Conservation (phyloP, 1,140 invertebrate species). For the Forficula auricularia region DNA sequence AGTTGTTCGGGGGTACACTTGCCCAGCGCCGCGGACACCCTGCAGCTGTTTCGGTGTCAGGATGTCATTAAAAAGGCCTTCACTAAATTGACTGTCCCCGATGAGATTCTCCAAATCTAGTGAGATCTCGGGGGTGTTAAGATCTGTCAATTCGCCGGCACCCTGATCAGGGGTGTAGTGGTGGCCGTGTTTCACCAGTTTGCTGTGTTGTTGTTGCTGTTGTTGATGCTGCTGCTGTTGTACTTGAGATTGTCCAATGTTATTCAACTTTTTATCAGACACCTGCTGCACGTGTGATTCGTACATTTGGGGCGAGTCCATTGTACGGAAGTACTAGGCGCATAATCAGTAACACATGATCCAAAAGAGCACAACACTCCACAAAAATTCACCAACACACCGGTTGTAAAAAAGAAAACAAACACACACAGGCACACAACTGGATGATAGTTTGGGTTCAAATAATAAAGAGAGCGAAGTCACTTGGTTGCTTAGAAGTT, state of each 20-base stretch:
- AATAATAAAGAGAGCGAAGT: too few species aligned
- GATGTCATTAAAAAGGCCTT: slow-evolving; percentile 64
- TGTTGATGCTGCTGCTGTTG: slow-evolving; percentile 8
- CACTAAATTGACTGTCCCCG: slow-evolving; percentile 69
- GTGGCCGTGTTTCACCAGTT: slow-evolving; percentile 27
- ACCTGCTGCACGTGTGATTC: slow-evolving; percentile 5
- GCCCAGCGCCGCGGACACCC: slow-evolving; percentile 1
- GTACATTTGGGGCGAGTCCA: slow-evolving; percentile 12
- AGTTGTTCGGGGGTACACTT: slow-evolving; percentile 40
- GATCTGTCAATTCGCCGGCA: slow-evolving; percentile 55
- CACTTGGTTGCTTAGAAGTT: too few species aligned
- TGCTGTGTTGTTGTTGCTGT: slow-evolving; percentile 23
- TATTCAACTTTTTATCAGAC: neutral
- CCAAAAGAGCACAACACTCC: too few species aligned
- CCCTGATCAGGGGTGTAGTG: slow-evolving; percentile 45
- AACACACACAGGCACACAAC: too few species aligned
- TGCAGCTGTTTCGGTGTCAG: slow-evolving; percentile 24
- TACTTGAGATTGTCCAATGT: slow-evolving; percentile 2
- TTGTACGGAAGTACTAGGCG: neutral
- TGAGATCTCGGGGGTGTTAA: slow-evolving; percentile 75
- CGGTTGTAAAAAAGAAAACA: too few species aligned
- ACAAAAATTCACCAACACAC: too few species aligned
- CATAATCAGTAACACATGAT: too few species aligned
- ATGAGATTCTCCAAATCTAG: slow-evolving; percentile 74
- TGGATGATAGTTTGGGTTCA: too few species aligned